A percentile compares a stretch with the other conserved stretches of the same genome.
phyloP scores from a whole-genome alignment of 2,113 vertebrate genomes.

The Anhinga anhinga region DNA sequence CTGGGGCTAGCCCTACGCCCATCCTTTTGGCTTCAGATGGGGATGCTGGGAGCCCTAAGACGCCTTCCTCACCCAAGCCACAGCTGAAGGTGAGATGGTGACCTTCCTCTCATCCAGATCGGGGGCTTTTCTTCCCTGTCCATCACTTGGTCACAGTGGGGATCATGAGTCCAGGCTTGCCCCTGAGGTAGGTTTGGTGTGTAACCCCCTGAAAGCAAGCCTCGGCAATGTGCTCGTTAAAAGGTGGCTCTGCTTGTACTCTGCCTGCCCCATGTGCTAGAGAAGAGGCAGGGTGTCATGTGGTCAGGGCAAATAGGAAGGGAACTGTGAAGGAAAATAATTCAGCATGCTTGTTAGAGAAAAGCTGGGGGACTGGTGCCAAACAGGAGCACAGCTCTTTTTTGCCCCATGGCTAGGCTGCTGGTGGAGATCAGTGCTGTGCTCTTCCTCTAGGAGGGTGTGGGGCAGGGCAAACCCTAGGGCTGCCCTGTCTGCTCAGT shows the following conservation, averaged over 20 bases:
- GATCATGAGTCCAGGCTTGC: not conserved
- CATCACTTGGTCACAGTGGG: rapidly evolving
- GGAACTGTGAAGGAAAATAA: not conserved
- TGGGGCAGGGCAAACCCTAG: not conserved
- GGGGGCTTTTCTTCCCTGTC: not conserved
- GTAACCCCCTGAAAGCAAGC: not conserved
- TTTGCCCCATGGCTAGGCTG: not conserved
- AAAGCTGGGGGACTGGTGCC: not conserved
- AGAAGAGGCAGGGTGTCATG: not conserved
- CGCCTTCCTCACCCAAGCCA: conserved; percentile 67
- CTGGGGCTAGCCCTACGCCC: conserved; percentile 54
- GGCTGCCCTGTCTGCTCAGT: not conserved
- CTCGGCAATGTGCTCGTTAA: not conserved
- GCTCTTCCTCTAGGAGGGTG: not conserved
- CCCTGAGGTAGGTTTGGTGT: not conserved
- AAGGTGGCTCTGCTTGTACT: not conserved
- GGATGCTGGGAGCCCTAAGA: not conserved
- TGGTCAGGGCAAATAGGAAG: not conserved
- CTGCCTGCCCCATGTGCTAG: not conserved
- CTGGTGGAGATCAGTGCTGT: not conserved
- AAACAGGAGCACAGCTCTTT: not conserved
- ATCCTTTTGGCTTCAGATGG: conserved; percentile 50
- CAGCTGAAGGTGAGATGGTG: conserved; percentile 74
- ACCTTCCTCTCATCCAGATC: not conserved
- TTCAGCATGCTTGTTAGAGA: not conserved